These are phyloP conservation scores for Spodoptera litura DNA, from an alignment of 1,140 invertebrate genomes.

Conservation along the genomic window DNA sequence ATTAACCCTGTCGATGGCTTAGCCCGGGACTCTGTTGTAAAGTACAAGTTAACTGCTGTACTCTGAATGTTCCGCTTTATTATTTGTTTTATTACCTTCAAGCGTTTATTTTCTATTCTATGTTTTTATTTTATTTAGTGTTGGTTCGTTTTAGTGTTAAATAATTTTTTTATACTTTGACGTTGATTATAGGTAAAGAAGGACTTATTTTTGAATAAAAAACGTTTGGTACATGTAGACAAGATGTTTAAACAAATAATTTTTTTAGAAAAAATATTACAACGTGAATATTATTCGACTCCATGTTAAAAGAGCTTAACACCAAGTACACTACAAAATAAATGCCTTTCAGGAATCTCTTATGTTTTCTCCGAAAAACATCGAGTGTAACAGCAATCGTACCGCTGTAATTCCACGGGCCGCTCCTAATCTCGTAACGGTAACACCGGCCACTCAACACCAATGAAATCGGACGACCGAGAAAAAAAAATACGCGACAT, in stretches of 20 bases:
- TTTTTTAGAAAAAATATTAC: no score
- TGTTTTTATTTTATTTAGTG: background rate
- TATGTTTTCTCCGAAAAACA: background rate
- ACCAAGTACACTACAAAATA: no score
- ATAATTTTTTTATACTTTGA: background rate
- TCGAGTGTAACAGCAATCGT: background rate
- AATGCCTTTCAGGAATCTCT: background rate
- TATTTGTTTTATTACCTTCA: constrained; percentile 64
- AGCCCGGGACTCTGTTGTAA: constrained; percentile 55
- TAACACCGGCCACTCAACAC: constrained; percentile 8
- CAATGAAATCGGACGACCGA: constrained; percentile 17
- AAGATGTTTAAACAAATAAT: no score
- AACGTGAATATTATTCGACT: no score
- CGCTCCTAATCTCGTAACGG: background rate
- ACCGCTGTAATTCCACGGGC: background rate
- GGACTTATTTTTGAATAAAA: no score
- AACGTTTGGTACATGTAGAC: no score
- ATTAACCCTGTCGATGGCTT: constrained; percentile 62
- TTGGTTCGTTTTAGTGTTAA: constrained; percentile 1
- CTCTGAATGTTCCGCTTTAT: constrained; percentile 58
- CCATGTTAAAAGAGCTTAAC: no score
- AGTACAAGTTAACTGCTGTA: constrained; percentile 61
- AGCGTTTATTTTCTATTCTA: constrained; percentile 50
- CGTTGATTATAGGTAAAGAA: no score
- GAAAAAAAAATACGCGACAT: constrained; percentile 28